Percentiles rank a stretch among this genome's conserved stretches.
phyloP scores from a whole-genome alignment of 2,888 invertebrate genomes.

The Ophioninae sp. region DNA sequence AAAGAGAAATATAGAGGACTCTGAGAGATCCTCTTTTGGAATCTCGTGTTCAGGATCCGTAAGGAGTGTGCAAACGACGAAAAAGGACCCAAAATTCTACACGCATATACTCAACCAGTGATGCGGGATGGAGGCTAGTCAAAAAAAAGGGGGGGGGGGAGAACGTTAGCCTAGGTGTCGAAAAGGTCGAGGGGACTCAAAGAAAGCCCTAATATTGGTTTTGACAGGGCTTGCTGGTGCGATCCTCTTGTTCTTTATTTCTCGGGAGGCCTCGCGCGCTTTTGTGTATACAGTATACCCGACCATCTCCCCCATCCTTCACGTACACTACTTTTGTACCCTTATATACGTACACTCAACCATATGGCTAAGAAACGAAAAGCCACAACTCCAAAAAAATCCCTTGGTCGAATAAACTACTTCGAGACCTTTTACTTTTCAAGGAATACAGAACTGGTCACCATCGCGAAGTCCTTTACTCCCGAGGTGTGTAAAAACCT shows the following conservation, averaged over 20 bases:
- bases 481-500: conserved; percentile 59
- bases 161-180: conserved; percentile 68
- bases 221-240: conserved; percentile 74
- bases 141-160: not conserved
- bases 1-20: conserved; percentile 1
- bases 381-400: not conserved
- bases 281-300: conserved; percentile 46
- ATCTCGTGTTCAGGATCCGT: conserved; percentile 25
- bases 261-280: conserved; percentile 53
- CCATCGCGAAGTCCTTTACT: conserved; percentile 22
- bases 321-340: conserved; percentile 29
- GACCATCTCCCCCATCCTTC: conserved; percentile 11
- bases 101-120: not conserved
- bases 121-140: conserved; percentile 15
- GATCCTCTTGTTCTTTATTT: conserved; percentile 62
- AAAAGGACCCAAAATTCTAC: conserved; percentile 37
- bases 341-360: conserved; percentile 2
- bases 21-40: conserved; percentile 8
- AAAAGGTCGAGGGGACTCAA: conserved; percentile 68
- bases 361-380: not conserved
- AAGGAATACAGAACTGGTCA: not conserved
- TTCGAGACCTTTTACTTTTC: conserved; percentile 4
- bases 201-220: conserved; percentile 74
- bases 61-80: conserved; percentile 21
- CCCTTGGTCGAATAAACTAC: too few relatives aligned